Evolutionary conservation across 2,113 vertebrate species (phyloP).

Genomic region (Syrmaticus mikado): DNA sequence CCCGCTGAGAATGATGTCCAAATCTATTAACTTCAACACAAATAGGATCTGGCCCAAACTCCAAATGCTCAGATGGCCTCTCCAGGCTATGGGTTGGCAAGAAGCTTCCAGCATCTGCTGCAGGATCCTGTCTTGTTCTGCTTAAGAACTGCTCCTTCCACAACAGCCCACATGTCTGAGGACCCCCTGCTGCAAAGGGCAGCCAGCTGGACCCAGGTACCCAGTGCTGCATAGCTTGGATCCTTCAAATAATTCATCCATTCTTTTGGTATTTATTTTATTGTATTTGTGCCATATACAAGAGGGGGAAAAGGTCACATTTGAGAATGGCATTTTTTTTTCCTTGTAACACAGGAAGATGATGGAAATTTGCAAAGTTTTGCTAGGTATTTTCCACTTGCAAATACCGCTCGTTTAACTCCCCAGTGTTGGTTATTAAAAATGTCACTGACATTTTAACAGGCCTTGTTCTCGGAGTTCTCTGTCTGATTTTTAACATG

Average conservation of each 20-base stretch:
- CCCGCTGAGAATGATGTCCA: neutral
- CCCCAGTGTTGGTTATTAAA: neutral
- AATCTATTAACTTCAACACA: slow-evolving; percentile 4
- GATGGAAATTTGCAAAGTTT: neutral
- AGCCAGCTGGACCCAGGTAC: neutral
- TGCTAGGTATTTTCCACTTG: neutral
- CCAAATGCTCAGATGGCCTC: neutral
- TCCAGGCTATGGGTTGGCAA: neutral
- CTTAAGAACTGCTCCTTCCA: neutral
- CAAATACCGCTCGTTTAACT: neutral
- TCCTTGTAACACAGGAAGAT: neutral
- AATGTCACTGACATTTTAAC: neutral
- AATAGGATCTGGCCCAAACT: neutral
- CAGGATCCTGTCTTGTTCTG: neutral
- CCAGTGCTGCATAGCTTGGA: neutral
- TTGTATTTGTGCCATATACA: neutral
- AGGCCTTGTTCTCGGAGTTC: neutral
- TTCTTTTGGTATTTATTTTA: neutral
- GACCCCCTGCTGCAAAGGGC: neutral
- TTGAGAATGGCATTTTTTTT: neutral
- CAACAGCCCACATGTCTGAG: neutral
- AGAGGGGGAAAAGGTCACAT: neutral
- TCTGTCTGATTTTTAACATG: neutral
- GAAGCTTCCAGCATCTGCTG: neutral
- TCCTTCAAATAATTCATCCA: neutral